Base-by-base conservation (phyloP, 1,140 invertebrate species). In the Lysiphlebus fabarum region DNA sequence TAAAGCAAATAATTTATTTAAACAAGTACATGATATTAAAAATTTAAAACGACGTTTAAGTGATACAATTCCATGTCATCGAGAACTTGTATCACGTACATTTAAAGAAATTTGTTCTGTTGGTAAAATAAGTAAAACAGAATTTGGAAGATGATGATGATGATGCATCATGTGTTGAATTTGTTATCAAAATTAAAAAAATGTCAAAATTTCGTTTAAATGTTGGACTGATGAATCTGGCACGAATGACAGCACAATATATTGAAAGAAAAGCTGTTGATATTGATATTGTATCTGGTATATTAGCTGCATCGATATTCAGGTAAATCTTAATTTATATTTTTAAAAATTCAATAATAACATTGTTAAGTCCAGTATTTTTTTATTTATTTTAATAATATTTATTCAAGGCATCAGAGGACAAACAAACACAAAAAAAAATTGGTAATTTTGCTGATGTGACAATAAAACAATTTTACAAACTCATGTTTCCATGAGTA, bases 81-180 rank as follows among this genome's bases (percentile, higher is more conserved):
- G 99, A 74, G 97, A 99, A 80, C 94, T 95, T 9, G 98, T 99
- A 0, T 97, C 97, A 0, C 85, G 98, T 66, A 99, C 98, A 40
- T 99, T 99, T 74, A 99, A 96, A 84, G 96, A 99, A 85, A 98
- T 99, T 53, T 99, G 96, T 82, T 95, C 96, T 7, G 93, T 98
- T 36, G 98, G 95, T 69, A 97, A 96, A 81, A 95, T 99, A 48
- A 97, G 96, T 65, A 99, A 99, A 78, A 99, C 99, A 74, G 97
- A 99, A 82, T 99, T 99, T 67, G 98, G 98, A 4, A 80, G 96
- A n/a, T n/a, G n/a, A n/a, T n/a, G n/a, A n/a, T n/a, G n/a, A n/a
- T n/a, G n/a, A n/a, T n/a, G n/a, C n/a, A n/a, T n/a, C n/a, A n/a
- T n/a, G n/a, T n/a, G n/a, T n/a, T n/a, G n/a, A n/a, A n/a, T n/a